Evolutionary conservation across 2,113 vertebrate species (phyloP).

Genomic region (Hepsetus odoe): DNA sequence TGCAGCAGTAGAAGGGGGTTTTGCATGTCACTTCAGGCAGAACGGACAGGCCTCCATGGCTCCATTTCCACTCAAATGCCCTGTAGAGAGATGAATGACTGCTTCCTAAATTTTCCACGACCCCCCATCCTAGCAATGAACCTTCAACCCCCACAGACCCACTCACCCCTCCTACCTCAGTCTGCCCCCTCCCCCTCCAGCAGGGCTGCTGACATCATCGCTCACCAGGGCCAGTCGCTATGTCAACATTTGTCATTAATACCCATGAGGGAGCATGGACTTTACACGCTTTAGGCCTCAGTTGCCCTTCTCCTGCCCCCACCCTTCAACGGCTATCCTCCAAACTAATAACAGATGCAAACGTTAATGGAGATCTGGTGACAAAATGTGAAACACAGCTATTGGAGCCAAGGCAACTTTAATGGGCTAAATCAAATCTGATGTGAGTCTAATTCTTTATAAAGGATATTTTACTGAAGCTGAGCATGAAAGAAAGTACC

Average conservation of each 20-base stretch:
- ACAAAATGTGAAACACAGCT: background rate
- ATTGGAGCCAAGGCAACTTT: background rate
- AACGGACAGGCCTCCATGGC: slow-evolving; percentile 31
- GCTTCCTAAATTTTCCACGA: slow-evolving; percentile 30
- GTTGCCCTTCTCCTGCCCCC: background rate
- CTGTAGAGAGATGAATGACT: slow-evolving; percentile 24
- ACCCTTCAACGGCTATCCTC: background rate
- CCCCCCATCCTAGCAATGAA: slow-evolving; percentile 35
- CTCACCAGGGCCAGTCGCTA: slow-evolving; percentile 36
- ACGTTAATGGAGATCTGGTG: background rate
- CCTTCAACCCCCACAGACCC: background rate
- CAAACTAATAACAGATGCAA: slow-evolving; percentile 15
- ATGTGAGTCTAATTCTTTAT: background rate
- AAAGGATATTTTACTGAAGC: slow-evolving; percentile 12
- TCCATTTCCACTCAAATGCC: slow-evolving; percentile 42
- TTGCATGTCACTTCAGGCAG: slow-evolving; percentile 46
- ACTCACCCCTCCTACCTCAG: background rate
- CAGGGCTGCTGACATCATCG: slow-evolving; percentile 37
- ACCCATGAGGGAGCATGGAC: slow-evolving; percentile 5
- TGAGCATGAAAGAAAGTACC: no score
- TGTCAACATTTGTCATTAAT: slow-evolving; percentile 50
- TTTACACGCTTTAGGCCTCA: background rate
- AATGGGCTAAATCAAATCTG: background rate
- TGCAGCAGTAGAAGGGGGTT: slow-evolving; percentile 47
- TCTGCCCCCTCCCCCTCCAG: slow-evolving; percentile 11